phyloP scores from a whole-genome alignment of 2,113 vertebrate genomes.

The Fregata magnificens region DNA sequence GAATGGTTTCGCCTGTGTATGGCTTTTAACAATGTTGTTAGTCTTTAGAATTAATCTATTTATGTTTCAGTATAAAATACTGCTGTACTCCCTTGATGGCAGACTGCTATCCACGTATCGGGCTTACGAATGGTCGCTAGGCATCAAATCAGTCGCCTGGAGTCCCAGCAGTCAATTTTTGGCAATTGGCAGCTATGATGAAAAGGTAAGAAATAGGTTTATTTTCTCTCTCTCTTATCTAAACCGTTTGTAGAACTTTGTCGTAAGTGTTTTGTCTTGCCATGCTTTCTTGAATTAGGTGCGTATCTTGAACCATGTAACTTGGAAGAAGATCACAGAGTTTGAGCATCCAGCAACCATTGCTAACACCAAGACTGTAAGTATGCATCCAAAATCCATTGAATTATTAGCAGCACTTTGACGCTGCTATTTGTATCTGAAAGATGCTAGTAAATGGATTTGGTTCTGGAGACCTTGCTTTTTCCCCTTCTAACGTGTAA shows the following conservation, averaged over 20 bases:
- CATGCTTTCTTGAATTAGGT: slow-evolving; percentile 72
- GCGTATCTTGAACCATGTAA: slow-evolving; percentile 92
- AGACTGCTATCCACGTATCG: slow-evolving; percentile 83
- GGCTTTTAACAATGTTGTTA: not conserved
- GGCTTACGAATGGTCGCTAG: slow-evolving; percentile 94
- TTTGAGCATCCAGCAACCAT: slow-evolving; percentile 84
- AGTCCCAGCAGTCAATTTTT: slow-evolving; percentile 97
- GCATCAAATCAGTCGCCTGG: slow-evolving; percentile 89
- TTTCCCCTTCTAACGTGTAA: not conserved
- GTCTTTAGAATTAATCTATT: not conserved
- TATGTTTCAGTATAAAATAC: slow-evolving; percentile 85
- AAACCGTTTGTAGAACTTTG: not conserved
- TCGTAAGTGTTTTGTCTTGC: not conserved
- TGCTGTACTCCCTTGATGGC: slow-evolving; percentile 95
- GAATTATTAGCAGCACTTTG: not conserved
- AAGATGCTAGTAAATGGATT: not conserved
- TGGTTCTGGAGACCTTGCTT: not conserved
- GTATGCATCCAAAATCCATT: not conserved
- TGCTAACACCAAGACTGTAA: slow-evolving; percentile 79
- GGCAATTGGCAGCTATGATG: slow-evolving; percentile 93
- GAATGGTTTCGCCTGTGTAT: not conserved
- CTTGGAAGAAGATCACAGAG: slow-evolving; percentile 90
- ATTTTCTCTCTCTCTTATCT: not conserved
- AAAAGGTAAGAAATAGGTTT: slow-evolving; percentile 77
- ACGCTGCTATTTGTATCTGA: not conserved